Evolutionary conservation across 2,797 vertebrate genomes (phyloP), one percentile per base, ranked within the genome.

Genomic region (Lemur catta): DNA sequence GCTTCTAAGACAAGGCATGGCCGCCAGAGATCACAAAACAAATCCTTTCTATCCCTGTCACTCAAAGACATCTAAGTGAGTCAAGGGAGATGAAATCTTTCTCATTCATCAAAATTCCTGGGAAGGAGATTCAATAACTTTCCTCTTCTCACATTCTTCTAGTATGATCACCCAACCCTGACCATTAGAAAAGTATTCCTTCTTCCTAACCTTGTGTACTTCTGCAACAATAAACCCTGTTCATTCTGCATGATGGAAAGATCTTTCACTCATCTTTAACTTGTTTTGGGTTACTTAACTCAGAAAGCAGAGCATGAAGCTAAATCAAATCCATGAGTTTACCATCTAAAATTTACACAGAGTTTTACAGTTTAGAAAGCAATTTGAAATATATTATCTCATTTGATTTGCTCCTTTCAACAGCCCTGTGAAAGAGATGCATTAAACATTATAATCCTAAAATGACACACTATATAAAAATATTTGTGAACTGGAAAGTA

Each of bases 351-450:
- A 91, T 86, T 59, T 92, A 80, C 38, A 92, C 11, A 79, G 38
- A 55, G 35, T 57, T 93, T 79, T 72, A 93, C 24, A 71, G 63
- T 88, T 88, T 76, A 90, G 71, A 85, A 82, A 91, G 38, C 72
- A 89, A 94, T 63, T 17, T 75, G 78, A 95, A 95, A 87, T 74
- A 80, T 9, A 55, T 84, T 81, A 82, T 79, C 67, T 84, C 18
- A 57, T 94, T 85, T 93, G 82, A 93, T 79, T 85, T 79, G 59
- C 55, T 93, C 72, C 71, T 87, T 85, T 91, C 69, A 96, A 82
- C 33, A 91, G 88, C n/a, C 78, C 48, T 6, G 2, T 38, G 67
- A 88, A 46, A 91, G 55, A 93, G 48, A 87, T 7, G 33, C 43
- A 87, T 87, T 59, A 76, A 85, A 80, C 74, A 76, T 67, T 84